These are phyloP conservation scores for Leuctra nigra DNA, from an alignment of 2,888 invertebrate species.

Conservation along the genomic window DNA sequence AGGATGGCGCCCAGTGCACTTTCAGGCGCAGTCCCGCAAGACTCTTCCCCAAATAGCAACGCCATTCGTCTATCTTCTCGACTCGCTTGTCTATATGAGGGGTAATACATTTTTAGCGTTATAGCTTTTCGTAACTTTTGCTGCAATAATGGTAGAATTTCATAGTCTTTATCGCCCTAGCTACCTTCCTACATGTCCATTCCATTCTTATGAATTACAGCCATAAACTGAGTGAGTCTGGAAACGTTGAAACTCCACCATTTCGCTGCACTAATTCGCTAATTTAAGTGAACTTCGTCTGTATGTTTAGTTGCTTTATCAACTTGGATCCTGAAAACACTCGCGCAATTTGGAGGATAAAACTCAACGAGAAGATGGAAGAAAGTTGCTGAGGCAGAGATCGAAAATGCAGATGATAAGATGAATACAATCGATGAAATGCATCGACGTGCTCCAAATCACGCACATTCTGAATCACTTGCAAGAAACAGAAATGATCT, in stretches of 20 bases:
- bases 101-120: slow-evolving; percentile 20
- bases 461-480: too few species aligned
- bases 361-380: too few species aligned
- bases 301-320: too few species aligned
- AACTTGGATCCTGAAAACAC: too few species aligned
- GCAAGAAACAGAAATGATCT: too few species aligned
- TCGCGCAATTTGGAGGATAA: too few species aligned
- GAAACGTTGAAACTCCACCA: slow-evolving; percentile 2
- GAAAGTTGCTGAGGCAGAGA: too few species aligned
- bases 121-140: slow-evolving; percentile 20
- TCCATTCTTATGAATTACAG: slow-evolving; percentile 15
- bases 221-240: slow-evolving; percentile 9
- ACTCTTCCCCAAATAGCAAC: slow-evolving; percentile 12
- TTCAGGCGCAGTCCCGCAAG: slow-evolving; percentile 14
- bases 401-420: too few species aligned
- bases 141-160: slow-evolving; percentile 20
- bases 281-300: neutral
- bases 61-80: slow-evolving; percentile 21
- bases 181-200: slow-evolving; percentile 13
- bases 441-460: too few species aligned
- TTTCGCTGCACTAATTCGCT: slow-evolving; percentile 7
- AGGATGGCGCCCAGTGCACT: slow-evolving; percentile 20
- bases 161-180: slow-evolving; percentile 12
- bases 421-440: too few species aligned
- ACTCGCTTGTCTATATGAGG: slow-evolving; percentile 17